Percentiles rank a stretch among this genome's conserved stretches.
Evolutionary conservation across 2,888 invertebrate genomes (phyloP).

Genomic region (Augochlorella aurata): DNA sequence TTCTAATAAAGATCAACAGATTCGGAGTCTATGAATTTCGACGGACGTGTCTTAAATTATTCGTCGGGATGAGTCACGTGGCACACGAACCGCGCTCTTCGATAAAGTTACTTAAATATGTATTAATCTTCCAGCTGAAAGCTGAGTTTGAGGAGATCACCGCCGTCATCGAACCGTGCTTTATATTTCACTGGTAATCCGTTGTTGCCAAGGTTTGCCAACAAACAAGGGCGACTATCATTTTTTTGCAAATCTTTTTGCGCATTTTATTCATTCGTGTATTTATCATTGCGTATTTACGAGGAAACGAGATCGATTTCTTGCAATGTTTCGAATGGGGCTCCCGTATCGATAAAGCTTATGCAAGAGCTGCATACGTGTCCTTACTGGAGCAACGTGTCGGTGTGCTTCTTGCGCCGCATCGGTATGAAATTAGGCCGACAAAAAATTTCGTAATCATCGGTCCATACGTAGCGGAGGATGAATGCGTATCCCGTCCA

Average conservation of each 20-base stretch:
- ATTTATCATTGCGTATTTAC: not conserved
- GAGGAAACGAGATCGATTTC: conserved; percentile 47
- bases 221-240: no score
- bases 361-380: conserved; percentile 33
- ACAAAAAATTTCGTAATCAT: conserved; percentile 38
- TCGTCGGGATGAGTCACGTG: not conserved
- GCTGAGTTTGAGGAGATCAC: not conserved
- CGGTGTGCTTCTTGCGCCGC: conserved; percentile 40
- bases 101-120: not conserved
- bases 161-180: not conserved
- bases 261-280: no score
- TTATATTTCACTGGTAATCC: no score
- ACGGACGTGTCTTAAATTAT: conserved; percentile 56
- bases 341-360: conserved; percentile 40
- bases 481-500: conserved; percentile 6
- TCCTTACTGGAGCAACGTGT: conserved; percentile 49
- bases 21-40: conserved; percentile 39
- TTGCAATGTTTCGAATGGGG: conserved; percentile 44
- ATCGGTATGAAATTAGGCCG: conserved; percentile 34
- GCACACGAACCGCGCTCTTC: conserved; percentile 17
- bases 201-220: no score
- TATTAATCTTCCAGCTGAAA: not conserved
- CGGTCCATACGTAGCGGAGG: not conserved
- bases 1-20: conserved; percentile 14
- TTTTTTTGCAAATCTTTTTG: no score